A percentile compares a stretch with the other conserved stretches of the same genome.
phyloP scores from a whole-genome alignment of 2,113 vertebrate species.

The mouse (Mus musculus) region GRCm39 chr8:78330001-78330500 shows the following conservation, averaged over 20 bases:
- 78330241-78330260: background rate
- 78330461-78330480: too few species aligned
- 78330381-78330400: background rate
- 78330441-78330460: too few species aligned
- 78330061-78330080: too few species aligned
- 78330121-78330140: background rate
- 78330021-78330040: background rate
- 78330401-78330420: background rate
- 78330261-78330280: background rate
- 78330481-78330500: too few species aligned
- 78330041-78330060: background rate
- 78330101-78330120: background rate
- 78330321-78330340: background rate
- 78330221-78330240: constrained; percentile 5
- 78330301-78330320: background rate
- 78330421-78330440: too few species aligned
- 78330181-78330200: background rate
- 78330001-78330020: background rate
- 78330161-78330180: background rate
- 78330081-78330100: background rate
- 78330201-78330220: background rate
- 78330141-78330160: background rate
- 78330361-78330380: background rate
- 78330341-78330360: background rate
- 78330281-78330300: background rate